A percentile compares a stretch with the other conserved stretches of the same genome.
These are phyloP conservation scores for Anastrepha ludens DNA, from an alignment of 1,140 invertebrate genomes.

Conservation along the genomic window DNA sequence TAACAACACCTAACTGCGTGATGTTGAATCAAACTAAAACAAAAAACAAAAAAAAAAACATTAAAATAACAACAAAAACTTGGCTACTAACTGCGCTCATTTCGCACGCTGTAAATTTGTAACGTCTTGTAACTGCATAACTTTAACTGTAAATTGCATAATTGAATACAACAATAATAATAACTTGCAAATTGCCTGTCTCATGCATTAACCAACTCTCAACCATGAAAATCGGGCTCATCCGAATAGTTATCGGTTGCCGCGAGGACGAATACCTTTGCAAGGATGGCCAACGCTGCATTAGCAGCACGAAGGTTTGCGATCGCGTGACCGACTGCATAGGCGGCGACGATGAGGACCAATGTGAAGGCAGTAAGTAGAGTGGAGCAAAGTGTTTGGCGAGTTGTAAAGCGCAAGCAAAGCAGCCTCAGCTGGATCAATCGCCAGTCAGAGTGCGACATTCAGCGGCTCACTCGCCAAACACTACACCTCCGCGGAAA, in stretches of 20 bases:
- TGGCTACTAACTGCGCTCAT: conserved; percentile 32
- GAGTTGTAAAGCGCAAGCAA: not conserved
- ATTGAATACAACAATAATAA: conserved; percentile 13
- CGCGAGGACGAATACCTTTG: conserved; percentile 78
- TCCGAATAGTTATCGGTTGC: conserved; percentile 76
- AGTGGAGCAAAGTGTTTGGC: not conserved
- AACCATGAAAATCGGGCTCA: not conserved
- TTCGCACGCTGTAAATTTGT: conserved; percentile 45
- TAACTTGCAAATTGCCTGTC: not conserved
- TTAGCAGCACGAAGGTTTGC: conserved; percentile 77
- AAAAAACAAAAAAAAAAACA: not conserved
- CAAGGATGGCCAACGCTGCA: conserved; percentile 76
- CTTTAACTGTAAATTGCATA: conserved; percentile 24
- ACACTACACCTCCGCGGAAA: not conserved
- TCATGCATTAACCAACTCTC: not conserved
- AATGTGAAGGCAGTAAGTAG: conserved; percentile 76
- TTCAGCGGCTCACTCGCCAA: no score
- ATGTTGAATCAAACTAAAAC: not conserved
- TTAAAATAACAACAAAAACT: conserved; percentile 7
- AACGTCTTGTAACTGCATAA: conserved; percentile 41
- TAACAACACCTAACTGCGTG: conserved; percentile 45
- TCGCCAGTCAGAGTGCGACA: not conserved
- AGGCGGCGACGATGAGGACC: conserved; percentile 83
- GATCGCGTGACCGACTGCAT: conserved; percentile 82
- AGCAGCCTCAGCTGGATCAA: not conserved